Evolutionary conservation across 2,797 vertebrate species (phyloP).

Genomic region (Peromyscus melanophrys): DNA sequence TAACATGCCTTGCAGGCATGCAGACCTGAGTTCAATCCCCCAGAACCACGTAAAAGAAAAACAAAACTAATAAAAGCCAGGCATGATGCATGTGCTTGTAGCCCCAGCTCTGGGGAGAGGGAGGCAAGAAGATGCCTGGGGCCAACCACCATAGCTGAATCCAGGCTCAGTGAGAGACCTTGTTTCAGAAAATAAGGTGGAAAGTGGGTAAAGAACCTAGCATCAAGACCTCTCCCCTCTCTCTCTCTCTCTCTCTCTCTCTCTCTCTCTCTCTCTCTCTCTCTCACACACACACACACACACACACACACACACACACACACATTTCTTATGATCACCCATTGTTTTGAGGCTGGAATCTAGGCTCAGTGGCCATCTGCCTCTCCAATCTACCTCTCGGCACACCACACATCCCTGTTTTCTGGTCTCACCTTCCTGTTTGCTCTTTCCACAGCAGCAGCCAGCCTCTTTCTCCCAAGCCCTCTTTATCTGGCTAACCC

Average conservation of each 20-base stretch:
- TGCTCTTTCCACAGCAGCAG: neutral
- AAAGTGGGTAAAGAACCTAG: neutral
- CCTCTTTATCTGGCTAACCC: neutral
- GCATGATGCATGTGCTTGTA: neutral
- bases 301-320: neutral
- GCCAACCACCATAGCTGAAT: no score
- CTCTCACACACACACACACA: neutral
- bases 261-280: neutral
- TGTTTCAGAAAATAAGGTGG: neutral
- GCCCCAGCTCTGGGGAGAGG: neutral
- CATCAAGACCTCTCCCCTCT: neutral
- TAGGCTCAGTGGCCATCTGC: fast-evolving
- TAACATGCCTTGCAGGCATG: neutral
- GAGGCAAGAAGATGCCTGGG: no score
- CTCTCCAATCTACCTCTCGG: neutral
- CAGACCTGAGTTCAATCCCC: no score
- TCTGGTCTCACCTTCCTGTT: no score
- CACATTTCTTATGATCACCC: neutral
- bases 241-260: neutral
- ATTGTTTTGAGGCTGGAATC: neutral
- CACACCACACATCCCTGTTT: no score
- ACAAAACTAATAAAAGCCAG: neutral
- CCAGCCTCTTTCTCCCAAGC: neutral
- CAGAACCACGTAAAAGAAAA: neutral
- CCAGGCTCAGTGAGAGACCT: neutral